Percentiles rank a stretch among this genome's conserved stretches.
phyloP scores from a whole-genome alignment of 1,140 invertebrate genomes.

The Brachystomella parvula region DNA sequence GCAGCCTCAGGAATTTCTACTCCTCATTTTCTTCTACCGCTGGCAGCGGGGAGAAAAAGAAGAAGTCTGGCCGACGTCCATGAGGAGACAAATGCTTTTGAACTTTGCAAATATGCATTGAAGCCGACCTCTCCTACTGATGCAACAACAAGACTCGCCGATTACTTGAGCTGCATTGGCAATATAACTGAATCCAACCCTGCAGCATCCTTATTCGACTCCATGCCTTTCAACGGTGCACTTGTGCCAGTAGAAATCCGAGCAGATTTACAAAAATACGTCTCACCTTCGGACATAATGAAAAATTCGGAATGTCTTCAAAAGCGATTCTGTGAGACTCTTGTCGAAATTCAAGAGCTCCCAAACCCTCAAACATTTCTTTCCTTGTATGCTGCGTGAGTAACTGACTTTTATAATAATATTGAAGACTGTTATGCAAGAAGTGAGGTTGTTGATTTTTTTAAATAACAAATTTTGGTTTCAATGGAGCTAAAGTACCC shows the following conservation, averaged over 20 bases:
- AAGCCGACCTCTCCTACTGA: no score
- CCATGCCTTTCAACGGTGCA: conserved; percentile 15
- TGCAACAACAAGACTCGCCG: no score
- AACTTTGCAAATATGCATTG: not conserved
- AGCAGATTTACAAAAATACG: conserved; percentile 22
- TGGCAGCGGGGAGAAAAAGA: conserved; percentile 17
- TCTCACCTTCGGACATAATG: conserved; percentile 10
- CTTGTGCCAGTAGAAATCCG: conserved; percentile 13
- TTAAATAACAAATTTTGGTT: no score
- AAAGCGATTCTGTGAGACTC: conserved; percentile 18
- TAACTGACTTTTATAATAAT: no score
- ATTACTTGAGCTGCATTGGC: not conserved
- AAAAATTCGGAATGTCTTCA: conserved; percentile 29
- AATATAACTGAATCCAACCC: not conserved
- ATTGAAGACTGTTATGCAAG: no score
- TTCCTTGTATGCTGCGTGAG: conserved; percentile 7
- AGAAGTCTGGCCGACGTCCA: conserved; percentile 4
- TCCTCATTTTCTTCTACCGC: conserved; percentile 16
- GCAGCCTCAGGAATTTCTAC: conserved; percentile 17
- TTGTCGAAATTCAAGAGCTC: conserved; percentile 13
- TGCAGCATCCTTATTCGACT: conserved; percentile 13
- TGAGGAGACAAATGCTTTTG: not conserved
- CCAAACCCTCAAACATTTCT: not conserved
- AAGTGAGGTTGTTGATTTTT: no score
- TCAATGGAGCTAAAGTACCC: no score